Base-by-base conservation (phyloP, 2,888 invertebrate genomes). In the Nezara viridula region DNA sequence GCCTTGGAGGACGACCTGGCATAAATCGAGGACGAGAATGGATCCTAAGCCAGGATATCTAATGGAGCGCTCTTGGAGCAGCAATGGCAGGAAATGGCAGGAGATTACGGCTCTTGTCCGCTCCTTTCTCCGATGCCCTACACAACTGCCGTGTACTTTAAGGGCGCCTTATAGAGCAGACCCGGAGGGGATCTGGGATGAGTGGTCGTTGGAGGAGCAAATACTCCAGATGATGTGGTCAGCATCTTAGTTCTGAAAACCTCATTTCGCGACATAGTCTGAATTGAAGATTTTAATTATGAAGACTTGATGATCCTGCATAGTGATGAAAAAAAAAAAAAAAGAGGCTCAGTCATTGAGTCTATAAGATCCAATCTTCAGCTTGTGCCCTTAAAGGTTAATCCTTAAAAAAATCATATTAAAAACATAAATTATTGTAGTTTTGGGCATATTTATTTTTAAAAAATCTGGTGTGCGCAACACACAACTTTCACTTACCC, bases 51-150 rank as follows among this genome's bases (percentile, higher is more conserved):
- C 12, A 16, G 66, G 32, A 73, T 32, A 37, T 9, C 66, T 73
- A 73, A 73, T 73, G 66, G 66, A 32, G 66, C 37, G 9, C 19
- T 32, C 66, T 73, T 1, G 6, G 37, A 24, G 19, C 14, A n/a
- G 16, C n/a, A 24, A 24, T 55, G 55, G 55, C 52, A 60, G 66
- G 66, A 73, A 73, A 73, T 73, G 66, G 66, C 37, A 37, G 19
- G 19, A 73, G 66, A 73, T 73, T 73, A 73, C 32, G 6, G n/a
- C 37, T 16, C 66, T 73, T 73, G 66, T 73, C 66, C 66, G 66
- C 66, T 21, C 66, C 66, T 1, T 14, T 27, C 60, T 32, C 16
- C 27, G 16, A 60, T 27, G 60, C 19, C 37, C 60, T 60, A 60
- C 60, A 32, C 27, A 27, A 27, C 27, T 73, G 19, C 6, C 66